Conservation (phyloP, 2,113 vertebrate genomes). For the Eubucco bourcierii region DNA sequence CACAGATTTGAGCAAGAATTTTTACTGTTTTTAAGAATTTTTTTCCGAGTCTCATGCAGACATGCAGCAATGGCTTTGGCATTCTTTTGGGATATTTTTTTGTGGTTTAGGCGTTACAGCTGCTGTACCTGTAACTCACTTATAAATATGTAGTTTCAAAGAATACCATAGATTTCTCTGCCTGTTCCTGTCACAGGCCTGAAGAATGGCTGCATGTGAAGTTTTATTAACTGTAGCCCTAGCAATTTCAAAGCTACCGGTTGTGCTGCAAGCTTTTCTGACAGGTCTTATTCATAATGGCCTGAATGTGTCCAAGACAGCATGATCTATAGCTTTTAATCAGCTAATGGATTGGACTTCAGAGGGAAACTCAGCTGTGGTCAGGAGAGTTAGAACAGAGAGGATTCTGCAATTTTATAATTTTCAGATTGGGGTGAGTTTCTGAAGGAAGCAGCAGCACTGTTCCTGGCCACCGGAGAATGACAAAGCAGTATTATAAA, state of each 20-base stretch:
- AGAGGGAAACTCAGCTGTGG: slow-evolving; percentile 20
- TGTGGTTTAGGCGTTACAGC: not conserved
- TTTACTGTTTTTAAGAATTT: not conserved
- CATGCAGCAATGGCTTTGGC: not conserved
- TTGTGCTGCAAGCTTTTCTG: slow-evolving; percentile 60
- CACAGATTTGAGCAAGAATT: not conserved
- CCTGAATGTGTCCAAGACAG: slow-evolving; percentile 57
- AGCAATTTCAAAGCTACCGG: slow-evolving; percentile 66
- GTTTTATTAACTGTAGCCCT: slow-evolving; percentile 75
- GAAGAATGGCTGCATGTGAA: slow-evolving; percentile 29
- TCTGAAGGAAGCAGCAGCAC: slow-evolving; percentile 4
- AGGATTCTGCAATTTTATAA: slow-evolving; percentile 21
- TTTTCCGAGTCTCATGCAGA: not conserved
- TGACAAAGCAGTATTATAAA: not conserved
- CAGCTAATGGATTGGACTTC: slow-evolving; percentile 71
- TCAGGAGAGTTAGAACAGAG: slow-evolving; percentile 54
- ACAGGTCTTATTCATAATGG: slow-evolving; percentile 70
- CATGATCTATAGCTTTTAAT: slow-evolving; percentile 77
- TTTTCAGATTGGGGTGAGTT: slow-evolving; percentile 1
- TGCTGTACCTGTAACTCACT: slow-evolving; percentile 8
- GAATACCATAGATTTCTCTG: slow-evolving; percentile 33
- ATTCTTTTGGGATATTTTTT: not conserved
- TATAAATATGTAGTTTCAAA: slow-evolving; percentile 64
- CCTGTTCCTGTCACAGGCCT: slow-evolving; percentile 8
- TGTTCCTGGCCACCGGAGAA: not conserved